Evolutionary conservation across 2,888 invertebrate species (phyloP).

Genomic region (Arenicola marina): DNA sequence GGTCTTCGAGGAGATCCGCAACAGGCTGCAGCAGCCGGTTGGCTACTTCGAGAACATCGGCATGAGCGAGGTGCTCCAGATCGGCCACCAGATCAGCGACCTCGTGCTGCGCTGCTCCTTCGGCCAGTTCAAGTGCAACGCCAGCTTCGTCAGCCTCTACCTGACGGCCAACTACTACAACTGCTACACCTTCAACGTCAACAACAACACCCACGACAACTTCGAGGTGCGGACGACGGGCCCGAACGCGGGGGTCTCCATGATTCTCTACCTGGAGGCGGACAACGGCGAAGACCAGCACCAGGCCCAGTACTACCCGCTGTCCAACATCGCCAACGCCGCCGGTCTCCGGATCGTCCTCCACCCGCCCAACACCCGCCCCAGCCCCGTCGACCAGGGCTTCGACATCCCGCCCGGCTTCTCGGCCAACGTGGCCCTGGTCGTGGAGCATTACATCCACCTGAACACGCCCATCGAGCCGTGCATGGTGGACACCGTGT

Average conservation of each 20-base stretch:
- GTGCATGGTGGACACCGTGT: constrained; percentile 2
- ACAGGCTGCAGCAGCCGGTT: constrained; percentile 10
- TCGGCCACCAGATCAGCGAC: constrained; percentile 46
- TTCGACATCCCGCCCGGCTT: constrained; percentile 56
- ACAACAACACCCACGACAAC: constrained; percentile 25
- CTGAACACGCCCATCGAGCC: constrained; percentile 15
- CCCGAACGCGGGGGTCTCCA: constrained; percentile 51
- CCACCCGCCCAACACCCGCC: constrained; percentile 54
- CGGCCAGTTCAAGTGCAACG: constrained; percentile 41
- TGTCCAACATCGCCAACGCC: constrained; percentile 49
- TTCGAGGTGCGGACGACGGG: constrained; percentile 50
- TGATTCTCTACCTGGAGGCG: constrained; percentile 53
- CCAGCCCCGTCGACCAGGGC: constrained; percentile 54
- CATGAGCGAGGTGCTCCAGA: constrained; percentile 39
- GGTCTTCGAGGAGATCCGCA: constrained; percentile 9
- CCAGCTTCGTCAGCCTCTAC: constrained; percentile 43
- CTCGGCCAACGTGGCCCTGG: constrained; percentile 36
- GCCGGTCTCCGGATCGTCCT: constrained; percentile 53
- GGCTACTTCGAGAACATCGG: constrained; percentile 53
- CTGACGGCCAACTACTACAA: constrained; percentile 54
- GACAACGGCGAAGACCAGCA: constrained; percentile 46
- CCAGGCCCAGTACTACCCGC: constrained; percentile 47
- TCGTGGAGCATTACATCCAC: not conserved
- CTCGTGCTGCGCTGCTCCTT: constrained; percentile 49
- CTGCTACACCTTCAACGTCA: constrained; percentile 55